phyloP scores from a whole-genome alignment of 1,140 invertebrate genomes.

The Metaphire vulgaris region DNA sequence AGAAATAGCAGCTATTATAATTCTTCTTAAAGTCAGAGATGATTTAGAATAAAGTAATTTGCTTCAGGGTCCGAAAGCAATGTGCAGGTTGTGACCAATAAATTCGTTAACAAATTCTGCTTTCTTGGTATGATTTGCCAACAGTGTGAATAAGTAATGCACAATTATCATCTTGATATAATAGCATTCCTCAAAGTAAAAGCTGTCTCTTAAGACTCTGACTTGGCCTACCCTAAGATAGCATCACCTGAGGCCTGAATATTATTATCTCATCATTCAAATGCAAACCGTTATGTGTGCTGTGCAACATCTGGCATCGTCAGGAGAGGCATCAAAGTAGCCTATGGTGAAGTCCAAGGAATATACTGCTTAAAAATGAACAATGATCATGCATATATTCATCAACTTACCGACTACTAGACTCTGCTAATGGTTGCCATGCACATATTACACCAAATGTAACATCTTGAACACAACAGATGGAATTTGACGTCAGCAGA shows the following conservation, averaged over 20 bases:
- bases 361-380: not conserved
- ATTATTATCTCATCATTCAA: not conserved
- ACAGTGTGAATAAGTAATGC: too few relatives aligned
- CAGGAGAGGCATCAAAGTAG: not conserved
- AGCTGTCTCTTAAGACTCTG: not conserved
- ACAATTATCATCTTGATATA: not conserved
- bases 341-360: not conserved
- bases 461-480: not conserved
- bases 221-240: constrained; percentile 2
- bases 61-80: not conserved
- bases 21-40: not conserved
- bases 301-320: not conserved
- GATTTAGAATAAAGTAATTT: not conserved
- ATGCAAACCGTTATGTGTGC: not conserved
- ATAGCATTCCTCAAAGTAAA: not conserved
- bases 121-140: not conserved
- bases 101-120: not conserved
- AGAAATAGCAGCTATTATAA: too few relatives aligned
- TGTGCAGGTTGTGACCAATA: not conserved
- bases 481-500: too few relatives aligned
- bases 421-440: not conserved
- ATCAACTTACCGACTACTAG: not conserved
- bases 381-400: not conserved
- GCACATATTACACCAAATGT: not conserved
- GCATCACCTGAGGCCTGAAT: not conserved